Conservation (phyloP, 2,888 invertebrate genomes). For the Acanthosoma haemorrhoidale region DNA sequence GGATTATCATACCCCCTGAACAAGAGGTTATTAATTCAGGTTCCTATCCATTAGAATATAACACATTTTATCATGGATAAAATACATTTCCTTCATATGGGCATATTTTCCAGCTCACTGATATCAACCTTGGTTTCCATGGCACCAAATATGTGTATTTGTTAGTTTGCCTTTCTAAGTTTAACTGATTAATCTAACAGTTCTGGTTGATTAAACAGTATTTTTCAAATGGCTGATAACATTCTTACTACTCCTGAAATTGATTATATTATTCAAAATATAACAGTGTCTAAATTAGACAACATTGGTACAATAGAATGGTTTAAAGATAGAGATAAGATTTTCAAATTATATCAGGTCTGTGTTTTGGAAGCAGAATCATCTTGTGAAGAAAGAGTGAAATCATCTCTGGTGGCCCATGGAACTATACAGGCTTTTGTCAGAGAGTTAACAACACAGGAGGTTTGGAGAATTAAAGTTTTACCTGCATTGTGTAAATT, state of each 20-base stretch:
- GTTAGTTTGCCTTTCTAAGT: background rate
- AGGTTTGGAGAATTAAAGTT: slow-evolving; percentile 78
- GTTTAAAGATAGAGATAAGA: slow-evolving; percentile 29
- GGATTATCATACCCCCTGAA: too few species aligned
- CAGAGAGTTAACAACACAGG: slow-evolving; percentile 74
- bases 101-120: too few species aligned
- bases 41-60: too few species aligned
- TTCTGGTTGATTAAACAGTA: background rate
- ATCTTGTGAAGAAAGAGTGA: slow-evolving; percentile 28
- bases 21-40: too few species aligned
- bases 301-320: slow-evolving; percentile 30
- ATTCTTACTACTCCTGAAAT: slow-evolving; percentile 28
- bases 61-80: too few species aligned
- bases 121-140: background rate
- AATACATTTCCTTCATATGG: too few species aligned
- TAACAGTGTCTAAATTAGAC: slow-evolving; percentile 29
- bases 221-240: slow-evolving; percentile 1
- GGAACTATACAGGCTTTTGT: slow-evolving; percentile 64
- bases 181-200: background rate
- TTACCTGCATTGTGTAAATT: slow-evolving; percentile 69
- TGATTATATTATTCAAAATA: slow-evolving; percentile 30
- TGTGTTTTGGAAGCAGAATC: slow-evolving; percentile 21
- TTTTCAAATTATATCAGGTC: slow-evolving; percentile 34
- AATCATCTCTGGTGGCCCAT: slow-evolving; percentile 12
- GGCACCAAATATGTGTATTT: background rate